phyloP scores from a whole-genome alignment of 2,888 invertebrate genomes.

The Ornithoptera alexandrae region DNA sequence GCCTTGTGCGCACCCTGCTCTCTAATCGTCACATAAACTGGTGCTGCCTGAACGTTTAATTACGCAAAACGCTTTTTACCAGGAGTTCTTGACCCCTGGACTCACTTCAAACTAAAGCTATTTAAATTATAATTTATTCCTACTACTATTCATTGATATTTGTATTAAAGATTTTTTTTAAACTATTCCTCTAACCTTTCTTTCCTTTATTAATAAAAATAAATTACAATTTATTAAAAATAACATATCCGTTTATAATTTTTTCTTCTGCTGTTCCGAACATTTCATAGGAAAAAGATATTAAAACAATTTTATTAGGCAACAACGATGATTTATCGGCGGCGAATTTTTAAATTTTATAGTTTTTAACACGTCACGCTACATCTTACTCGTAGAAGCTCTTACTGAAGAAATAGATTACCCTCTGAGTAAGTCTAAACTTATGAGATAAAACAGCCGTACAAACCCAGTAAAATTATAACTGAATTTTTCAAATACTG shows the following conservation, averaged over 20 bases:
- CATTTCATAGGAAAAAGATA: too few relatives aligned
- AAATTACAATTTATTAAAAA: too few relatives aligned
- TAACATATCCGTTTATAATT: too few relatives aligned
- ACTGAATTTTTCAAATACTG: not conserved
- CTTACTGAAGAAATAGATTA: not conserved
- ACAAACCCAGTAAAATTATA: not conserved
- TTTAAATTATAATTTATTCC: constrained; percentile 5
- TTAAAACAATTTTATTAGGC: too few relatives aligned
- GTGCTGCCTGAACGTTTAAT: constrained; percentile 69
- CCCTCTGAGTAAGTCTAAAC: not conserved
- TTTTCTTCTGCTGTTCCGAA: too few relatives aligned
- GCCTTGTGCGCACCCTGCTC: constrained; percentile 73
- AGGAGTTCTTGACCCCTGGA: constrained; percentile 32
- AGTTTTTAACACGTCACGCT: not conserved
- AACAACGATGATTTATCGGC: too few relatives aligned
- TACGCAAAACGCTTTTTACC: constrained; percentile 67
- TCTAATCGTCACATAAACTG: constrained; percentile 79
- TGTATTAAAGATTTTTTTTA: not conserved
- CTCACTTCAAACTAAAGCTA: constrained; percentile 11
- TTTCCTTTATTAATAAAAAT: too few relatives aligned
- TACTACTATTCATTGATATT: not conserved
- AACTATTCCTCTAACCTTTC: too few relatives aligned
- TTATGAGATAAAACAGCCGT: not conserved
- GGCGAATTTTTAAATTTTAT: constrained; percentile 3
- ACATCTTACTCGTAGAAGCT: not conserved